Percentiles rank a stretch among this genome's conserved stretches.
Conservation (phyloP, 2,113 vertebrate species). For the Macquaria australasica region DNA sequence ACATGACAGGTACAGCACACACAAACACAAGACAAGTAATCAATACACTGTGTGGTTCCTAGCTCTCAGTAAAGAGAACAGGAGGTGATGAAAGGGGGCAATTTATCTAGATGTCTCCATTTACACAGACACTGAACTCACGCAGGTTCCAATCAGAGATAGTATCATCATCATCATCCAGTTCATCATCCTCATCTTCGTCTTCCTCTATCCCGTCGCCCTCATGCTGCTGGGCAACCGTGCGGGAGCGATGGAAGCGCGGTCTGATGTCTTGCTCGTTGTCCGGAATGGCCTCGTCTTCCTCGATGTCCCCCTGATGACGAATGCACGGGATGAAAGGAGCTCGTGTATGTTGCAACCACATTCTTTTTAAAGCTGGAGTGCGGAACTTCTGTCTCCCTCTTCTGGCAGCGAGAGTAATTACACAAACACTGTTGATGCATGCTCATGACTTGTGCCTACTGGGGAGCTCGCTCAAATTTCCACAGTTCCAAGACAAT, state of each 20-base stretch:
- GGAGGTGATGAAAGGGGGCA: not conserved
- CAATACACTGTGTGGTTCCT: not conserved
- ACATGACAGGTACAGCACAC: conserved; percentile 35
- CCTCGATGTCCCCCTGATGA: conserved; percentile 94
- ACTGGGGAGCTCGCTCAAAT: no score
- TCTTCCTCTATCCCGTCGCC: conserved; percentile 93
- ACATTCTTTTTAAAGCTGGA: not conserved
- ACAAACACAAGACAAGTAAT: conserved; percentile 40
- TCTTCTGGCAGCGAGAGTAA: no score
- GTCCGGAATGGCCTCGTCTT: conserved; percentile 96
- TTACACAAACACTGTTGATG: no score
- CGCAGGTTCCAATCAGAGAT: conserved; percentile 99
- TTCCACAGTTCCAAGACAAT: no score
- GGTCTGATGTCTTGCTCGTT: conserved; percentile 97
- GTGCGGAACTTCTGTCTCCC: no score
- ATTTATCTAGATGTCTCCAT: not conserved
- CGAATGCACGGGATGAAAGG: not conserved
- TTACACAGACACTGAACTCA: conserved; percentile 78
- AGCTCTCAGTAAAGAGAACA: not conserved
- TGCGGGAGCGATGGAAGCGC: conserved; percentile 95
- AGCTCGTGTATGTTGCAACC: not conserved
- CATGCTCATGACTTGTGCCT: no score
- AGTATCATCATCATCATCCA: conserved; percentile 95
- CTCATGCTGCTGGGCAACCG: conserved; percentile 95
- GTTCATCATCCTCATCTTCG: conserved; percentile 92